Percentiles rank a stretch among this genome's conserved stretches.
These are phyloP conservation scores for Lontra canadensis DNA, from an alignment of 2,113 vertebrate genomes.

Conservation along the genomic window DNA sequence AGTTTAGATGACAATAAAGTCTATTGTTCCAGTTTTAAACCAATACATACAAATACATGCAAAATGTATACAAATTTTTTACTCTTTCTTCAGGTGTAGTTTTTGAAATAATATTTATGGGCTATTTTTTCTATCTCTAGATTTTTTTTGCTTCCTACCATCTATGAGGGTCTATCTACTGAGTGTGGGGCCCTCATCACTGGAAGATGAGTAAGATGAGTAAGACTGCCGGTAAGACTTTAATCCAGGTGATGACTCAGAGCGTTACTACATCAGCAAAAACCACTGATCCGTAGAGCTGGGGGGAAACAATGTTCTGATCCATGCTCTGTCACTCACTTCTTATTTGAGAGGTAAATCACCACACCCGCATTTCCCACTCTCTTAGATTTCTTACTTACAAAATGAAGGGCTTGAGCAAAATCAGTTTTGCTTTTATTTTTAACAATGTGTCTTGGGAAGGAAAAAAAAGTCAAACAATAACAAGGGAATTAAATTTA, in stretches of 20 bases:
- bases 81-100: not conserved
- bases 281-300: rapidly evolving
- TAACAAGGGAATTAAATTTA: not conserved
- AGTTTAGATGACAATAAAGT: not conserved
- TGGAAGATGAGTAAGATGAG: rapidly evolving
- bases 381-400: not conserved
- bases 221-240: too few relatives aligned
- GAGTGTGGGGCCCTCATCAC: not conserved
- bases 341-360: not conserved
- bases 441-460: not conserved
- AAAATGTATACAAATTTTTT: not conserved
- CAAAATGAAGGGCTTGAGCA: not conserved
- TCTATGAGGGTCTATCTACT: not conserved
- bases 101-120: not conserved
- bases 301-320: not conserved
- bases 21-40: not conserved
- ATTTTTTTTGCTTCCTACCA: not conserved
- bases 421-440: not conserved
- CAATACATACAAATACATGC: not conserved
- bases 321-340: not conserved
- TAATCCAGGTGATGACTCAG: not conserved
- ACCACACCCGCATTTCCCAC: not conserved
- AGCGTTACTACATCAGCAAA: not conserved
- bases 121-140: not conserved
- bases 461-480: not conserved